Percentiles rank a stretch among this genome's conserved stretches.
Evolutionary conservation across 2,113 vertebrate species (phyloP).

Genomic region (Neogobius melanostomus): DNA sequence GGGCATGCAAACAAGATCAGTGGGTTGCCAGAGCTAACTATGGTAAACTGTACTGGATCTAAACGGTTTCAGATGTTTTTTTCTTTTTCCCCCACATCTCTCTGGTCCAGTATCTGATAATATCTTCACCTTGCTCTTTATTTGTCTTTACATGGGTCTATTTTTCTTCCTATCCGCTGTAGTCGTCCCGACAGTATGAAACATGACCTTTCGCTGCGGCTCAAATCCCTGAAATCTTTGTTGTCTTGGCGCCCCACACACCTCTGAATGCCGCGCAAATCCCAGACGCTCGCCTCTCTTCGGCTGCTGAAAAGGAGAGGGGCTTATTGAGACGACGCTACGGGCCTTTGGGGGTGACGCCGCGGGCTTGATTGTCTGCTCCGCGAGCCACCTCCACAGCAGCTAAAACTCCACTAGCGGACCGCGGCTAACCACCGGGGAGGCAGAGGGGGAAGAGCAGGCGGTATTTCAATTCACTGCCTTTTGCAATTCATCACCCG

Average conservation of each 20-base stretch:
- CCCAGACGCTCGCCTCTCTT: constrained; percentile 44
- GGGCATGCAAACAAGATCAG: background rate
- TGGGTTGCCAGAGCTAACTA: background rate
- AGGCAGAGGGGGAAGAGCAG: constrained; percentile 36
- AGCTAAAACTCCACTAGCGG: constrained; percentile 40
- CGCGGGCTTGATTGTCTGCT: constrained; percentile 63
- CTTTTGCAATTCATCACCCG: constrained; percentile 52
- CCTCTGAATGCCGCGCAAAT: constrained; percentile 31
- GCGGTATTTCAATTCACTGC: constrained; percentile 44
- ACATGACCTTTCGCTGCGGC: constrained; percentile 52
- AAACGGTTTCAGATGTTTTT: background rate
- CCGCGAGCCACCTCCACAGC: constrained; percentile 47
- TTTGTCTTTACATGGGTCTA: background rate
- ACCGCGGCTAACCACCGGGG: constrained; percentile 38
- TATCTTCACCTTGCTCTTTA: constrained; percentile 1
- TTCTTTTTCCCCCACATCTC: constrained; percentile 1
- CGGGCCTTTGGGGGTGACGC: constrained; percentile 63
- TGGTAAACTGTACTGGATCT: background rate
- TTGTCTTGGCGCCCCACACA: constrained; percentile 32
- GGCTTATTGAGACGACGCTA: constrained; percentile 72
- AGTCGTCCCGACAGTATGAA: constrained; percentile 55
- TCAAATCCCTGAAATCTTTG: constrained; percentile 47
- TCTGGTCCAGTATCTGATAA: constrained; percentile 21
- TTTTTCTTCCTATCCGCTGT: constrained; percentile 24
- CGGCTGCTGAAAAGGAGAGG: constrained; percentile 51